A percentile compares a stretch with the other conserved stretches of the same genome.
These are phyloP conservation scores for Cremastobaeus sp. DNA, from an alignment of 2,888 invertebrate species.

Conservation along the genomic window DNA sequence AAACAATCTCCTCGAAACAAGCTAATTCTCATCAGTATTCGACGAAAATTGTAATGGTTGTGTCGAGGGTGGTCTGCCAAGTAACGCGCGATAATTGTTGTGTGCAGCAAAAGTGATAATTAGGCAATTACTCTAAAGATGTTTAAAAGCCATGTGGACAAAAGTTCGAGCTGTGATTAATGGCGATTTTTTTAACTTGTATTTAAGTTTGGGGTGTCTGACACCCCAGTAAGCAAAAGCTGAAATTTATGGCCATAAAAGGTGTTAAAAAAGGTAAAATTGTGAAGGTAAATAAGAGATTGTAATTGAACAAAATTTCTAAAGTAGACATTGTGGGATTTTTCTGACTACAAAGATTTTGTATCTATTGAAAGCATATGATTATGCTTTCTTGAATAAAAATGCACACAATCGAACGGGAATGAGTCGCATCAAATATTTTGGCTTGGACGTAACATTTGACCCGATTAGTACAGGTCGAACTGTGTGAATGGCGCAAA, in stretches of 20 bases:
- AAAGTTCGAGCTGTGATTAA: conserved; percentile 71
- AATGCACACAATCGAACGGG: neutral
- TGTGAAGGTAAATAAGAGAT: too few relatives aligned
- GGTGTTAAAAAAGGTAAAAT: too few relatives aligned
- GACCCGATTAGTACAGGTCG: conserved; percentile 29
- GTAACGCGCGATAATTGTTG: conserved; percentile 49
- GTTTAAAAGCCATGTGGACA: conserved; percentile 65
- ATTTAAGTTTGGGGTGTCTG: too few relatives aligned
- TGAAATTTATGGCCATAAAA: neutral
- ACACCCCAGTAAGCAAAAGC: conserved; percentile 65
- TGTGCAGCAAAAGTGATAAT: conserved; percentile 56
- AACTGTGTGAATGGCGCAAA: conserved; percentile 28
- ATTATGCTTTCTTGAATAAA: neutral
- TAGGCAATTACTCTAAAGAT: conserved; percentile 64
- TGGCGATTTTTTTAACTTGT: conserved; percentile 69
- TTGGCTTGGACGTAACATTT: conserved; percentile 28
- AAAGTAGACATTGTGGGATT: neutral
- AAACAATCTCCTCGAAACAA: too few relatives aligned
- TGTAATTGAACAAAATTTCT: too few relatives aligned
- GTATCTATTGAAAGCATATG: neutral
- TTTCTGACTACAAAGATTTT: neutral
- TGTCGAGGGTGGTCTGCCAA: conserved; percentile 49
- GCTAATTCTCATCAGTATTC: too few relatives aligned
- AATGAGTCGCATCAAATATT: conserved; percentile 9
- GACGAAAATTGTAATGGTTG: neutral